phyloP scores from a whole-genome alignment of 2,113 vertebrate genomes.

The Capreolus pygargus region DNA sequence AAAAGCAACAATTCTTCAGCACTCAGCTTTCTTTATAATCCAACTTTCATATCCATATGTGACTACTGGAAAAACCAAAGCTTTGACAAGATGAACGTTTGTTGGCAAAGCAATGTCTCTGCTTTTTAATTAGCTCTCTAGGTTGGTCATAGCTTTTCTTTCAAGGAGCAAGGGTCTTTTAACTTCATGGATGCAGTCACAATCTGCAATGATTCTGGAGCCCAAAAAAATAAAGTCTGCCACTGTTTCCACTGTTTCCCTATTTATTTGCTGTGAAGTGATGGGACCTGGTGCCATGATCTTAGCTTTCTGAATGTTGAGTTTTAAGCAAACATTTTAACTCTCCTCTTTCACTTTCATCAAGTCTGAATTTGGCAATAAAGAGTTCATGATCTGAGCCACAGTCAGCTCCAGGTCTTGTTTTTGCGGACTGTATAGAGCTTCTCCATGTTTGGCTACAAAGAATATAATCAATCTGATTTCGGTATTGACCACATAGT shows the following conservation, averaged over 20 bases:
- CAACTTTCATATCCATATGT: not conserved
- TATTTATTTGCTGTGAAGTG: not conserved
- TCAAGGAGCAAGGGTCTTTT: not conserved
- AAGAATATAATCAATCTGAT: not conserved
- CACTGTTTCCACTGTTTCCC: not conserved
- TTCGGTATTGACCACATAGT: not conserved
- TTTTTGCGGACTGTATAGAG: not conserved
- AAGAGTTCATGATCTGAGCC: not conserved
- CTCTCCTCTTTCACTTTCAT: not conserved
- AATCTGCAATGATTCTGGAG: not conserved
- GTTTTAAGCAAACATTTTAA: not conserved
- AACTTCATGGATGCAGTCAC: not conserved
- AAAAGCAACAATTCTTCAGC: not conserved
- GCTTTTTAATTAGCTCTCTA: not conserved
- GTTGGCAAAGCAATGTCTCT: not conserved
- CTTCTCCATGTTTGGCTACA: not conserved
- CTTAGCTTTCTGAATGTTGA: not conserved
- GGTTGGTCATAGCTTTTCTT: not conserved
- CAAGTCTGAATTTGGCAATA: not conserved
- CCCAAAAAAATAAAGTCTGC: rapidly evolving
- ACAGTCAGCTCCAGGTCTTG: not conserved
- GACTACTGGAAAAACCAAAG: not conserved
- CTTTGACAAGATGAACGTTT: not conserved
- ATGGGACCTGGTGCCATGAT: not conserved
- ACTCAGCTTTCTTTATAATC: not conserved